Percentiles rank a stretch among this genome's conserved stretches.
Evolutionary conservation across 2,113 vertebrate genomes (phyloP).

Genomic region (Tretioscincus oriximinensis): DNA sequence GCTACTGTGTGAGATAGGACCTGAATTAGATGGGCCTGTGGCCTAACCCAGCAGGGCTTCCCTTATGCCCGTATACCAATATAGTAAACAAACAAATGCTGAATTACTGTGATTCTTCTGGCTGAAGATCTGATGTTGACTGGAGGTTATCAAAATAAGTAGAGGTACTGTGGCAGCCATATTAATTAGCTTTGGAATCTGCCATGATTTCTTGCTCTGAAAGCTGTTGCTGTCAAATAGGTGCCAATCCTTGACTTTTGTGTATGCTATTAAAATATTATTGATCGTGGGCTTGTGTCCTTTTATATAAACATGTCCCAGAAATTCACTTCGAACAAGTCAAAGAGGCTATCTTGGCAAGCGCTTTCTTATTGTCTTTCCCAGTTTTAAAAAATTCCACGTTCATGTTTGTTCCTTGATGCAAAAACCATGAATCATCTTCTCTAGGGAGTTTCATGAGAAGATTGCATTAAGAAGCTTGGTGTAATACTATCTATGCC

Average conservation of each 20-base stretch:
- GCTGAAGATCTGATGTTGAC: no score
- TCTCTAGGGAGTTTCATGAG: conserved; percentile 18
- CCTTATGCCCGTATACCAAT: no score
- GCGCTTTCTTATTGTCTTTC: conserved; percentile 45
- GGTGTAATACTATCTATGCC: conserved; percentile 12
- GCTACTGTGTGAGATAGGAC: no score
- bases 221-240: conserved; percentile 59
- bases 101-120: no score
- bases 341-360: conserved; percentile 7
- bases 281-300: conserved; percentile 57
- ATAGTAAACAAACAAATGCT: no score
- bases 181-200: neutral
- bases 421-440: neutral
- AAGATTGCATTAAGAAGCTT: conserved; percentile 21
- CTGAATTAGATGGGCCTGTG: no score
- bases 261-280: conserved; percentile 63
- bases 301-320: conserved; percentile 57
- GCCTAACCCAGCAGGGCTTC: no score
- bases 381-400: conserved; percentile 36
- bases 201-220: conserved; percentile 46
- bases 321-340: conserved; percentile 54
- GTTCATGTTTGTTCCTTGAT: conserved; percentile 28
- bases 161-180: neutral
- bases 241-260: conserved; percentile 46
- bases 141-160: neutral